Conservation (phyloP, 35 echinoderm and acorn worm species). For the Chiridota heheva region DNA sequence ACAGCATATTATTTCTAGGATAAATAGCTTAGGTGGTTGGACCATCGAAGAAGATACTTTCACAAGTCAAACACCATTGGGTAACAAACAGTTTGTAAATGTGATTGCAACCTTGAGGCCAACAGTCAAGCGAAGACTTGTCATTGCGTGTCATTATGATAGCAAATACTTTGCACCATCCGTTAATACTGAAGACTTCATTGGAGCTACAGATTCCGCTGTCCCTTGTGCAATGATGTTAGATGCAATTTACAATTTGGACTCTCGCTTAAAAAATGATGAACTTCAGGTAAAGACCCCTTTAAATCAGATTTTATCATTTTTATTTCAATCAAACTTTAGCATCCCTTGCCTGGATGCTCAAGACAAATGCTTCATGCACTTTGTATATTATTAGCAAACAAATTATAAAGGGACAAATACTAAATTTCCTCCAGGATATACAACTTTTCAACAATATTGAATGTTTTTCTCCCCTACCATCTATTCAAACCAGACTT, state of each 20-base stretch:
- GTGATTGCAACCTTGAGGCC: conserved; percentile 72
- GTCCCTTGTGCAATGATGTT: conserved; percentile 91
- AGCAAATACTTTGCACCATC: conserved; percentile 63
- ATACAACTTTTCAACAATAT: no score
- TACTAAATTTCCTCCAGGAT: no score
- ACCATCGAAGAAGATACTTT: conserved; percentile 60
- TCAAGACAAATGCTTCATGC: no score
- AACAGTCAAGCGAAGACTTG: conserved; percentile 58
- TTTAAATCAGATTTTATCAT: conserved; percentile 23
- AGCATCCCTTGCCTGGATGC: no score
- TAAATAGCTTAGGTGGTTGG: conserved; percentile 65
- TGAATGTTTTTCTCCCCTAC: no score
- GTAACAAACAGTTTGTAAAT: conserved; percentile 67
- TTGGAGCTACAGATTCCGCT: conserved; percentile 93
- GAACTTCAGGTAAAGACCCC: conserved; percentile 26
- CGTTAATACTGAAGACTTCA: conserved; percentile 42
- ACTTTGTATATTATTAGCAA: no score
- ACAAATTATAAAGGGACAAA: no score
- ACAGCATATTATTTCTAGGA: conserved; percentile 69
- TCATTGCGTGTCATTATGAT: conserved; percentile 94
- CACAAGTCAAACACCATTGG: conserved; percentile 38
- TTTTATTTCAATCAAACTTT: no score
- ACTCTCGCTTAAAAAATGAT: background rate
- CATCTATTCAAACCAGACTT: no score
- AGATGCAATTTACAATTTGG: conserved; percentile 57